Base-by-base conservation (phyloP, 2,797 vertebrate genomes). In the Megalops cyprinoides region DNA sequence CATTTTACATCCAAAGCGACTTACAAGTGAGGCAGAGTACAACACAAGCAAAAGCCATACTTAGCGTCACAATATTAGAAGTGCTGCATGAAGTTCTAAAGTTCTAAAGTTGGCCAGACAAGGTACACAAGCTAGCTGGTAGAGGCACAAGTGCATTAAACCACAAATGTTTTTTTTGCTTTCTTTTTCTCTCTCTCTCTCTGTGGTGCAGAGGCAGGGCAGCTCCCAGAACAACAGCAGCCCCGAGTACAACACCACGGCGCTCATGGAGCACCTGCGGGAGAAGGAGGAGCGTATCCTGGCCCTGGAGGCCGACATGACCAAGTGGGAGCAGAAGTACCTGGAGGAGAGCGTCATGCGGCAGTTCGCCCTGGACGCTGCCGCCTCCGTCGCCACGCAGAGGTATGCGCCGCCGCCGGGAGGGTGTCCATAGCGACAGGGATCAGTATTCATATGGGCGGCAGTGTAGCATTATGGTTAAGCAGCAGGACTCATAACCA, bases 271-370 rank as follows among this genome's bases (percentile, higher is more conserved):
- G 73, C 96, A 98, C 37, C 94, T 99, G 55, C 91, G 98, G 0
- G 98, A 99, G 92, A 99, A 99, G 87, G 98, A 99, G 42, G 98
- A 99, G 84, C 91, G 97, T 20, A 99, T 99, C 84, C 92, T 99
- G 69, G 98, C 98, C 51, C 92, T 99, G 89, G 98, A 99, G 90
- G 98, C 98, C 0, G 98, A 99, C 91, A 99, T 99, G 97, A 99
- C 97, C 79, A 98, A 98, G 88, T 99, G 98, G 98, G 98, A 99
- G 69, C 98, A 99, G 91, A 99, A 99, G 28, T 99, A 99, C 88
- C 89, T 99, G 89, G 98, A 99, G 89, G 98, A 99, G 91, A 99
- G 97, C 0, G 98, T 99, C 86, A 99, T 99, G 98, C 95, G 98
- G 83, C 97, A 99, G 93, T 99, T 99, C 62, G 97, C 98, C 73